These are phyloP conservation scores for Thinocorus orbignyianus DNA, from an alignment of 2,113 vertebrate genomes.

Conservation along the genomic window DNA sequence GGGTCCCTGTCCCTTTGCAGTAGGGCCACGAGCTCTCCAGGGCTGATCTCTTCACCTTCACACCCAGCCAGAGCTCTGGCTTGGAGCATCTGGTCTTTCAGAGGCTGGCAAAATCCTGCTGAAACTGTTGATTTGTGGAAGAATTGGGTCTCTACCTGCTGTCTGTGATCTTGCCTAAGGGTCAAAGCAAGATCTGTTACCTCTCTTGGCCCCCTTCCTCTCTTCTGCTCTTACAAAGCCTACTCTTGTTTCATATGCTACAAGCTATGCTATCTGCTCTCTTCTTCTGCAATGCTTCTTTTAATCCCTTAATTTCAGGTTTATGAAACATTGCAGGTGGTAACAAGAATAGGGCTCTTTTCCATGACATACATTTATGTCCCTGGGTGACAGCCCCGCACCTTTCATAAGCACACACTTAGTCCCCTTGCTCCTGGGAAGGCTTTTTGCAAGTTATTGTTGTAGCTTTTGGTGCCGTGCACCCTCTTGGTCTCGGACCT, in stretches of 20 bases:
- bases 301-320: constrained; percentile 8
- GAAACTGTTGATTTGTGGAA: neutral
- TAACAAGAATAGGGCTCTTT: neutral
- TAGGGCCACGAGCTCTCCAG: neutral
- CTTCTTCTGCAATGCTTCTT: neutral
- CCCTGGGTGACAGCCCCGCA: neutral
- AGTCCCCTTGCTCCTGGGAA: neutral
- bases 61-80: neutral
- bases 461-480: neutral
- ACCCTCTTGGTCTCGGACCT: neutral
- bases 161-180: neutral
- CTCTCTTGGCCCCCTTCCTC: neutral
- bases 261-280: neutral
- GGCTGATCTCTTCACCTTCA: neutral
- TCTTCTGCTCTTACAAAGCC: fast-evolving
- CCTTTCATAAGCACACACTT: neutral
- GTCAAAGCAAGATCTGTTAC: neutral
- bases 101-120: neutral
- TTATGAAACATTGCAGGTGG: neutral
- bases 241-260: neutral
- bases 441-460: neutral
- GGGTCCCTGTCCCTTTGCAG: neutral
- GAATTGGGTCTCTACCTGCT: neutral
- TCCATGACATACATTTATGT: neutral
- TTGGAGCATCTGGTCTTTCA: neutral